These are phyloP conservation scores for Typhlomys cinereus DNA, from an alignment of 2,113 vertebrate species.

Conservation along the genomic window DNA sequence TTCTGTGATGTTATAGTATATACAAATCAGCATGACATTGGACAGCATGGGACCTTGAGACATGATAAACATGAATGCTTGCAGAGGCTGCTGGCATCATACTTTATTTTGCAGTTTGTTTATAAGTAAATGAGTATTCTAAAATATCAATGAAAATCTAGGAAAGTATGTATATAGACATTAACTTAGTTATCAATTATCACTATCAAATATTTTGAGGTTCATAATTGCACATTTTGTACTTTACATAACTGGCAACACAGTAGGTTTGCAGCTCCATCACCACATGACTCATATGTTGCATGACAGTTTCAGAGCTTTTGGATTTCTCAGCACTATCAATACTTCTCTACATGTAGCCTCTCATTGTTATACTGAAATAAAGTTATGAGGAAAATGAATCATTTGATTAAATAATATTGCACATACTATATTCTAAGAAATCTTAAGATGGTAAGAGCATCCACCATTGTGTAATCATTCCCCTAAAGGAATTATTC, in stretches of 20 bases:
- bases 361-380: neutral
- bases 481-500: neutral
- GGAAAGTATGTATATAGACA: neutral
- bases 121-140: neutral
- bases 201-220: neutral
- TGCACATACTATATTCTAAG: neutral
- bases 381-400: neutral
- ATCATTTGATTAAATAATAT: neutral
- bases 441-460: neutral
- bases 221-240: neutral
- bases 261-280: neutral
- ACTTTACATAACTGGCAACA: neutral
- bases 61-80: neutral
- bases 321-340: neutral
- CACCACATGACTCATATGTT: neutral
- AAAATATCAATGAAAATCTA: neutral
- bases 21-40: too few species aligned
- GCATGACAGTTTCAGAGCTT: fast-evolving
- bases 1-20: neutral
- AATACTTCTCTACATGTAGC: neutral
- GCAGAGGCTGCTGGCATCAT: neutral
- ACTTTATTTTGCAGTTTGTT: neutral
- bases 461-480: neutral
- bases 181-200: neutral
- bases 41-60: too few species aligned